phyloP scores from a whole-genome alignment of 2,113 vertebrate genomes.

The Peromyscus californicus region DNA sequence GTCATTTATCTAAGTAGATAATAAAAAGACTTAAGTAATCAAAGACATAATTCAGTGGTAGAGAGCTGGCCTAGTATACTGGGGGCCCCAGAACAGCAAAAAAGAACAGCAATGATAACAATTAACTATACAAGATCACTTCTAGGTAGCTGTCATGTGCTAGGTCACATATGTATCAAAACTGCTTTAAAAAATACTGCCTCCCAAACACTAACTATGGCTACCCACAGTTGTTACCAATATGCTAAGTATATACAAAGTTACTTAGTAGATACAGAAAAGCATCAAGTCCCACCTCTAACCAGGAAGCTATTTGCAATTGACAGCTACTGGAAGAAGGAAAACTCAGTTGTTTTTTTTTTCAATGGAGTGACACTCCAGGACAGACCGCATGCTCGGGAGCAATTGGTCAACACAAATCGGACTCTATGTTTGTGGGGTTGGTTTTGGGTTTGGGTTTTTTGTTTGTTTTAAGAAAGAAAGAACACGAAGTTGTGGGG shows the following conservation, averaged over 20 bases:
- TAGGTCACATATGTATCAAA: neutral
- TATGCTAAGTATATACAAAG: neutral
- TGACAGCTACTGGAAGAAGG: neutral
- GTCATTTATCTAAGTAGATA: neutral
- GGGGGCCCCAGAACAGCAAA: neutral
- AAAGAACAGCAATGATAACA: neutral
- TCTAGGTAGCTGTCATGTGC: neutral
- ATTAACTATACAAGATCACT: neutral
- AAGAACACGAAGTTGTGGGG: too few relatives aligned
- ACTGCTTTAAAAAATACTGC: neutral
- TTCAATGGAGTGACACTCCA: neutral
- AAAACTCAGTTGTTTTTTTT: neutral
- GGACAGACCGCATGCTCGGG: neutral
- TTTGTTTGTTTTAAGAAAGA: neutral
- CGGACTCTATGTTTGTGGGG: neutral
- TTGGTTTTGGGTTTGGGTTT: neutral
- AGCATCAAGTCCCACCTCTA: neutral
- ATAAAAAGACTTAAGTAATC: neutral
- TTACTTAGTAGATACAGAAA: neutral
- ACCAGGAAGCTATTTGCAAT: neutral
- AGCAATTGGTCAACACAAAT: neutral
- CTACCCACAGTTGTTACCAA: neutral
- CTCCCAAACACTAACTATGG: constrained; percentile 3
- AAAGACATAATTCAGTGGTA: neutral
- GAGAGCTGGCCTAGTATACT: neutral